Evolutionary conservation across 2,888 invertebrate genomes (phyloP).

Genomic region (Allygus modestus): DNA sequence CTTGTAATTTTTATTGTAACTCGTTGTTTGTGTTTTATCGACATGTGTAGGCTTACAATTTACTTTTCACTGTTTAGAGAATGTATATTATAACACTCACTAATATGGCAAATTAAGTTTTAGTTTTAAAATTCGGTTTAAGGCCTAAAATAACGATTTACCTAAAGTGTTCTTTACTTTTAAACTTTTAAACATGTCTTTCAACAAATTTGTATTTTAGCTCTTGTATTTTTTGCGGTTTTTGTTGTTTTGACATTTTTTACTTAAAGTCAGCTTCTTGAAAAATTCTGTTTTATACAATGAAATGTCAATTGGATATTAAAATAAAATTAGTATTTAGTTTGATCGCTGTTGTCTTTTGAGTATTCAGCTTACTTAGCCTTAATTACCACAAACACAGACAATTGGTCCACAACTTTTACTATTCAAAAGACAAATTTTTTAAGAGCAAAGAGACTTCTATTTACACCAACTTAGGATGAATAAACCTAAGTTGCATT

Average conservation of each 20-base stretch:
- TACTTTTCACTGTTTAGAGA: background rate
- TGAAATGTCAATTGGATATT: background rate
- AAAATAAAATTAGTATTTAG: background rate
- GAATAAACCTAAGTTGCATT: no score
- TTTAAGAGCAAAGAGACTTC: no score
- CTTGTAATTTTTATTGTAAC: background rate
- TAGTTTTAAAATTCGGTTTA: background rate
- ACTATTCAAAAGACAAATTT: no score
- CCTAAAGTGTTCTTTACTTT: background rate
- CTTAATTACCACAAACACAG: no score
- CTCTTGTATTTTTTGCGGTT: background rate
- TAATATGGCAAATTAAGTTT: background rate
- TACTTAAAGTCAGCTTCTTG: no score
- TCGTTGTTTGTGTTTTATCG: background rate
- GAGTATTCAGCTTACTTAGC: no score
- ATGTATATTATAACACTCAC: background rate
- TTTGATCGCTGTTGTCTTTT: background rate
- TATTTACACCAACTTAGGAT: no score
- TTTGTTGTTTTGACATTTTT: background rate
- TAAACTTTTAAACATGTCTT: background rate
- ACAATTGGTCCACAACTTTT: no score
- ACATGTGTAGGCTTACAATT: background rate
- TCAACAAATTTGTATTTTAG: conserved; percentile 4
- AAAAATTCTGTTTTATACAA: background rate
- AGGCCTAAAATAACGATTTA: background rate